Percentiles rank a stretch among this genome's conserved stretches.
phyloP scores from a whole-genome alignment of 2,888 invertebrate genomes.

The Lepetodrilus schrolli region DNA sequence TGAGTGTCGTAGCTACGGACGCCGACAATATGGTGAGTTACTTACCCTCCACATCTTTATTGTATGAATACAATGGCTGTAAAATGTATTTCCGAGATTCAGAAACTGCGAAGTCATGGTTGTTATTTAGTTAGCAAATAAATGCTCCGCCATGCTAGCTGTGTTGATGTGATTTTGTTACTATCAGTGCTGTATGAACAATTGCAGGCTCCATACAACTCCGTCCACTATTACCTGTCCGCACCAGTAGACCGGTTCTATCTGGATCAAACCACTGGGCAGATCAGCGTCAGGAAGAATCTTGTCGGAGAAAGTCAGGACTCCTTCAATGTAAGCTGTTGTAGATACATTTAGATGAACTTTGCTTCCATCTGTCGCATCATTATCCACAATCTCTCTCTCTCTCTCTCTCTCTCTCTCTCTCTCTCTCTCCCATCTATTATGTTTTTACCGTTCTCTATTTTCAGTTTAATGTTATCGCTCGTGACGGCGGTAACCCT shows the following conservation, averaged over 20 bases:
- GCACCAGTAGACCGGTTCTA: constrained; percentile 43
- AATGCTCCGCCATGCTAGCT: no score
- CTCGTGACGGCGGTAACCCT: constrained; percentile 46
- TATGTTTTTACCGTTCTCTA: not conserved
- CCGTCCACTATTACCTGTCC: constrained; percentile 47
- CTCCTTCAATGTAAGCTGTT: constrained; percentile 42
- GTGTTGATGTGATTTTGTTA: no score
- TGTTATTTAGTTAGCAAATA: no score
- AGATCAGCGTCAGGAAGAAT: constrained; percentile 48
- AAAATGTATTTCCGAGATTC: no score
- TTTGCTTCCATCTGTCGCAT: no score
- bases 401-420: no score
- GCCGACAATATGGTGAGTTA: constrained; percentile 57
- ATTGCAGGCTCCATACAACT: constrained; percentile 57
- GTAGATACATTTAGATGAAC: no score
- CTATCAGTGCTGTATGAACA: no score
- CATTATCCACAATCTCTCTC: no score
- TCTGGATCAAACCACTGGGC: constrained; percentile 46
- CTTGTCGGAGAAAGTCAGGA: constrained; percentile 46
- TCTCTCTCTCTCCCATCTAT: not conserved
- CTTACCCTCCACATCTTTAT: no score
- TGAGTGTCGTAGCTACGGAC: constrained; percentile 59
- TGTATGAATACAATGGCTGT: no score
- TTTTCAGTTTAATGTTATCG: constrained; percentile 49
- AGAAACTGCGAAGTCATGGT: no score